Conservation (phyloP, 2,888 invertebrate species). For the Crepidodera aurea region DNA sequence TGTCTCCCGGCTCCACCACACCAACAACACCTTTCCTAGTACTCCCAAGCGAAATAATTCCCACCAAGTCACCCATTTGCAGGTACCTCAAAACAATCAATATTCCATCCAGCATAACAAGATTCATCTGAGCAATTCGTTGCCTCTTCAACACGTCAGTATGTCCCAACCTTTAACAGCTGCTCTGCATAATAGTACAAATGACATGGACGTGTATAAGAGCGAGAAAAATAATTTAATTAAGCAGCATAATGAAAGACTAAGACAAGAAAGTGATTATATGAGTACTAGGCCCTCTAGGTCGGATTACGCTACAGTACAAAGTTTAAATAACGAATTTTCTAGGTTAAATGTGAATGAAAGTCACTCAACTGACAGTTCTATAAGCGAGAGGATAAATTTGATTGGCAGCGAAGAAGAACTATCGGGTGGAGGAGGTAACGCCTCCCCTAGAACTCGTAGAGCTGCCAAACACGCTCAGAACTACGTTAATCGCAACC, state of each 20-base stretch:
- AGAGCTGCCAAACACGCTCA: slow-evolving; percentile 61
- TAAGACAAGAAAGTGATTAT: slow-evolving; percentile 63
- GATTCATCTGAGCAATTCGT: slow-evolving; percentile 61
- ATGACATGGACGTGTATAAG: slow-evolving; percentile 57
- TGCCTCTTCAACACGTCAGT: slow-evolving; percentile 59
- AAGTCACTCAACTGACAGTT: slow-evolving; percentile 65
- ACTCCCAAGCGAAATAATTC: slow-evolving; percentile 58
- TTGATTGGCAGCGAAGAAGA: slow-evolving; percentile 66
- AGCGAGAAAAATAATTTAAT: slow-evolving; percentile 54
- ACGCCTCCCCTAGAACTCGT: slow-evolving; percentile 64
- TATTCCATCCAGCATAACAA: slow-evolving; percentile 58
- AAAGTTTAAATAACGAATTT: slow-evolving; percentile 49
- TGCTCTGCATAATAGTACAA: slow-evolving; percentile 57
- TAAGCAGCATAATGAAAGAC: slow-evolving; percentile 59
- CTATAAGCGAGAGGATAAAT: slow-evolving; percentile 62
- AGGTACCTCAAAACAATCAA: slow-evolving; percentile 52
- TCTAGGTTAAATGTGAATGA: slow-evolving; percentile 58
- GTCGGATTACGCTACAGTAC: slow-evolving; percentile 50
- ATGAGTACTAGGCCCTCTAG: slow-evolving; percentile 38
- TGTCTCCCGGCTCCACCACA: slow-evolving; percentile 41
- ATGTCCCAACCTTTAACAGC: slow-evolving; percentile 59
- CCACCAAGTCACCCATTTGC: slow-evolving; percentile 53
- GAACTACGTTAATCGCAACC: slow-evolving; percentile 63
- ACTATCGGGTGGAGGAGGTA: slow-evolving; percentile 65
- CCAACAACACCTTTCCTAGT: slow-evolving; percentile 58